Conservation (phyloP, 2,888 invertebrate species). For the Cecidostiba fungosa region DNA sequence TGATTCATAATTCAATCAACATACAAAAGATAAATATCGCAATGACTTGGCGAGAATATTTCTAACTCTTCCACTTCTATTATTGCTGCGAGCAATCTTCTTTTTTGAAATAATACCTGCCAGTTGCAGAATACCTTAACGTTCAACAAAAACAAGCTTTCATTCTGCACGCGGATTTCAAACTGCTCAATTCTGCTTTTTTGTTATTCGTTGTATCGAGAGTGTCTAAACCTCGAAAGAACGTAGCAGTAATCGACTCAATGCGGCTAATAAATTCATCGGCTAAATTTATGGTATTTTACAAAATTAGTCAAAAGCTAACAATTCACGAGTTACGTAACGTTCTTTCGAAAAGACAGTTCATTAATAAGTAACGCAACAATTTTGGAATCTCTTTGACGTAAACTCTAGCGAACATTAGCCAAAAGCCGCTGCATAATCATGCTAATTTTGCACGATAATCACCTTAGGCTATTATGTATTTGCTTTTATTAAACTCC, state of each 20-base stretch:
- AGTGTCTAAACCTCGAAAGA: slow-evolving; percentile 38
- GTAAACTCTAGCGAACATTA: neutral
- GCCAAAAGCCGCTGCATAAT: slow-evolving; percentile 26
- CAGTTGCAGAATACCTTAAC: neutral
- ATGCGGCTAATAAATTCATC: neutral
- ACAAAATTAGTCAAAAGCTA: slow-evolving; percentile 30
- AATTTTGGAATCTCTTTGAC: slow-evolving; percentile 35
- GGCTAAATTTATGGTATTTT: slow-evolving; percentile 19
- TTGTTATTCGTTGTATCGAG: slow-evolving; percentile 56
- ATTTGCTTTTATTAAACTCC: neutral
- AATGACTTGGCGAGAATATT: slow-evolving; percentile 34
- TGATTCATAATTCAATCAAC: slow-evolving; percentile 71
- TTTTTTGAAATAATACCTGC: slow-evolving; percentile 33
- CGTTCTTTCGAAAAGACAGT: slow-evolving; percentile 35
- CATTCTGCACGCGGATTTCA: slow-evolving; percentile 1
- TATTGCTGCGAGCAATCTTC: slow-evolving; percentile 48
- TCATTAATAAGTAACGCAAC: neutral
- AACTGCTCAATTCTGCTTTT: slow-evolving; percentile 33
- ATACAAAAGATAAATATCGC: slow-evolving; percentile 73
- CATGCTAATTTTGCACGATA: neutral
- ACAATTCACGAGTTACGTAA: slow-evolving; percentile 13
- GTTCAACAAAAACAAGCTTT: slow-evolving; percentile 27
- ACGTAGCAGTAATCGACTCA: slow-evolving; percentile 11
- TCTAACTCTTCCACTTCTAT: slow-evolving; percentile 19
- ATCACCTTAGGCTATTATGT: neutral